Evolutionary conservation across 2,888 invertebrate genomes (phyloP).

Genomic region (Margaritifera margaritifera): DNA sequence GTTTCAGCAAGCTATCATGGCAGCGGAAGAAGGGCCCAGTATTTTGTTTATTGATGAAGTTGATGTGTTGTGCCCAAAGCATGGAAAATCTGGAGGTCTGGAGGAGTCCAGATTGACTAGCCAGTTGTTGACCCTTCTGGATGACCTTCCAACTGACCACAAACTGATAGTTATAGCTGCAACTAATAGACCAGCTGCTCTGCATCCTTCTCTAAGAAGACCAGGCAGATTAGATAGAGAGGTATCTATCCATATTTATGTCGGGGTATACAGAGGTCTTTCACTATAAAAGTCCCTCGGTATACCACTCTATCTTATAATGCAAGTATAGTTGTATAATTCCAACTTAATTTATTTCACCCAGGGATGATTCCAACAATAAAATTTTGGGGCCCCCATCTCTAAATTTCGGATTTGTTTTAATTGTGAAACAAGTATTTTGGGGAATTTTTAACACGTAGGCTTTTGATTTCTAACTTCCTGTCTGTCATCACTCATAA

Average conservation of each 20-base stretch:
- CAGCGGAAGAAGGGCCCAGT: constrained; percentile 71
- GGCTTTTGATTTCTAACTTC: too few species aligned
- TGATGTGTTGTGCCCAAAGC: constrained; percentile 65
- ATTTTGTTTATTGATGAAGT: constrained; percentile 73
- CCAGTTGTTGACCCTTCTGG: constrained; percentile 75
- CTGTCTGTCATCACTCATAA: too few species aligned
- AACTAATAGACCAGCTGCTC: constrained; percentile 74
- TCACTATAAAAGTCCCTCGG: not conserved
- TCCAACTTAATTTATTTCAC: too few species aligned
- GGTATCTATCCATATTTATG: constrained; percentile 61
- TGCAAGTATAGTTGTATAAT: too few species aligned
- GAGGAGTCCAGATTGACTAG: constrained; percentile 73
- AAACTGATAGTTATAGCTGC: constrained; percentile 76
- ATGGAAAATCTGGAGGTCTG: constrained; percentile 38
- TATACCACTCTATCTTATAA: too few species aligned
- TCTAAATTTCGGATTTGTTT: too few species aligned
- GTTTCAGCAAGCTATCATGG: constrained; percentile 73
- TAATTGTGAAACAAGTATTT: too few species aligned
- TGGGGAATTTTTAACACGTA: too few species aligned
- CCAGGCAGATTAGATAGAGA: constrained; percentile 78
- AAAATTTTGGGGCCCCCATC: too few species aligned
- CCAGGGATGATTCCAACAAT: too few species aligned
- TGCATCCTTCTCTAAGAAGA: constrained; percentile 75
- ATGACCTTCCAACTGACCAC: constrained; percentile 70
- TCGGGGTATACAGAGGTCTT: not conserved